Evolutionary conservation across 2,113 vertebrate species (phyloP).

Genomic region (Silurus glanis): DNA sequence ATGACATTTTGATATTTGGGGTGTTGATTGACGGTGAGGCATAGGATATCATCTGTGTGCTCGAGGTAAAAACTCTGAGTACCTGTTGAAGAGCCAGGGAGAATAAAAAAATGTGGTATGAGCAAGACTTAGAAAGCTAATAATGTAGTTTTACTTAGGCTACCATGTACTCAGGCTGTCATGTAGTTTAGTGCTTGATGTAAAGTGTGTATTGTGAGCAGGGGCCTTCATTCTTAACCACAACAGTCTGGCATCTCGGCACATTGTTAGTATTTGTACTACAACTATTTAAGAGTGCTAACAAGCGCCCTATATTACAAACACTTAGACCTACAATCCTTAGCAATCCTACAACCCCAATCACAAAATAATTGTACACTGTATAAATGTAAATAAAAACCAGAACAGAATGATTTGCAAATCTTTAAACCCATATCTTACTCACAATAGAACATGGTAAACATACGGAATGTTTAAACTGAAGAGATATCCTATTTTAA

Average conservation of each 20-base stretch:
- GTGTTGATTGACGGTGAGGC: slow-evolving; percentile 95
- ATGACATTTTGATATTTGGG: slow-evolving; percentile 95
- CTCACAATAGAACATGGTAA: no score
- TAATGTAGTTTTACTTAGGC: neutral
- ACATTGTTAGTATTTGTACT: neutral
- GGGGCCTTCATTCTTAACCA: neutral
- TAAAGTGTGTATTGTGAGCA: neutral
- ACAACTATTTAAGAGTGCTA: neutral
- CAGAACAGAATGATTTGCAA: no score
- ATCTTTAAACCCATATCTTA: no score
- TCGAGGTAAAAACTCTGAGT: slow-evolving; percentile 97
- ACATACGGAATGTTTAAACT: no score
- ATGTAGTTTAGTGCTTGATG: neutral
- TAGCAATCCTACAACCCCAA: neutral
- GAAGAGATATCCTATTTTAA: no score
- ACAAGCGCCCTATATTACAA: neutral
- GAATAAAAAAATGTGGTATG: neutral
- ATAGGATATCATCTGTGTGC: slow-evolving; percentile 96
- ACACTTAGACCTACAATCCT: neutral
- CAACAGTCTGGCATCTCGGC: neutral
- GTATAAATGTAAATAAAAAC: no score
- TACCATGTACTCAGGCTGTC: neutral
- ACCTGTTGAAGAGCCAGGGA: slow-evolving; percentile 70
- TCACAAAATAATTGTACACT: no score
- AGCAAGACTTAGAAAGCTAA: neutral